phyloP scores from a whole-genome alignment of 2,797 vertebrate genomes.

The Fistularia tabacaria region DNA sequence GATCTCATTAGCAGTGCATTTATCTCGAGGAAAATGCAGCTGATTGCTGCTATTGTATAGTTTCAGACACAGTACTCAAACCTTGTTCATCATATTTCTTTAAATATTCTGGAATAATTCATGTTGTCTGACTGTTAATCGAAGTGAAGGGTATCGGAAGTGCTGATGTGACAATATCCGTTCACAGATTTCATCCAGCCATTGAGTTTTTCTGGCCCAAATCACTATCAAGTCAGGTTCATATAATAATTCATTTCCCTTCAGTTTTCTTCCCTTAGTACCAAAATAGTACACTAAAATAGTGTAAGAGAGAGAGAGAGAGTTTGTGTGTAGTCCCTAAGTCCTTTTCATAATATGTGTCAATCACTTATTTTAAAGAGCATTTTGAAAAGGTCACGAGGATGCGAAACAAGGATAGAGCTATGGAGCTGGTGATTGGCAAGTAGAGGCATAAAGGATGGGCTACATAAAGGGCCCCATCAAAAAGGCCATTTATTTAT shows the following conservation, averaged over 20 bases:
- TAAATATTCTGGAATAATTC: not conserved
- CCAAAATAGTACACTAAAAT: no score
- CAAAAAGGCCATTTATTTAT: no score
- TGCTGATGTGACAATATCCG: not conserved
- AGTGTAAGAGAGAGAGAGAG: conserved; percentile 13
- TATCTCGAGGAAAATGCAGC: no score
- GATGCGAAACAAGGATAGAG: conserved; percentile 9
- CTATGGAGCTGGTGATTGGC: conserved; percentile 2
- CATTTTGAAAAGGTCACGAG: conserved; percentile 65
- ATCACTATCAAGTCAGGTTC: conserved; percentile 14
- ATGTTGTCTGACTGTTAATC: no score
- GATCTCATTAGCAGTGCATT: no score
- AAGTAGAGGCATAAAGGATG: not conserved
- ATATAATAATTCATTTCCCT: conserved; percentile 50
- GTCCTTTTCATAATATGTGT: conserved; percentile 19
- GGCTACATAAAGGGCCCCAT: not conserved
- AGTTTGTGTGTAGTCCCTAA: conserved; percentile 23
- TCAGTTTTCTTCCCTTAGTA: conserved; percentile 29
- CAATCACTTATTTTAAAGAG: conserved; percentile 52
- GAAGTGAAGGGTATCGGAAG: no score
- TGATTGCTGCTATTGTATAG: no score
- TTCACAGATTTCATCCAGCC: conserved; percentile 21
- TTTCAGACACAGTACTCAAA: no score
- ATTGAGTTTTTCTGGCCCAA: conserved; percentile 5
- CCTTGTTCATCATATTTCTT: no score